phyloP scores from a whole-genome alignment of 2,797 vertebrate genomes.

The Lycodopsis pacificus region DNA sequence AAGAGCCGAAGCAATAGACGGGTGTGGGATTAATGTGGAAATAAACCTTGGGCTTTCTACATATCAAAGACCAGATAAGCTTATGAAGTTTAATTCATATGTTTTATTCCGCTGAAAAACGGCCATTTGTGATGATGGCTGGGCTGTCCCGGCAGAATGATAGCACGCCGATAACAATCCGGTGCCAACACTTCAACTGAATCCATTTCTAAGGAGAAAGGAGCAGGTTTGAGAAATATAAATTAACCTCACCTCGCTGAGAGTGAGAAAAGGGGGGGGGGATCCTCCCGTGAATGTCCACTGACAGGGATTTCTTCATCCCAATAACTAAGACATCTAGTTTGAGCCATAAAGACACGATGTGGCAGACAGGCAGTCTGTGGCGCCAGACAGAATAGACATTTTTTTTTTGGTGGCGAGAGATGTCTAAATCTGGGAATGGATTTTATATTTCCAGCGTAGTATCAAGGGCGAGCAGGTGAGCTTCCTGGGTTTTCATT shows the following conservation, averaged over 20 bases:
- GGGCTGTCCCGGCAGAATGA: slow-evolving; percentile 81
- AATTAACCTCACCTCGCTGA: slow-evolving; percentile 81
- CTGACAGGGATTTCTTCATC: slow-evolving; percentile 83
- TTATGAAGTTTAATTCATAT: slow-evolving; percentile 90
- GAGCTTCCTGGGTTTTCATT: slow-evolving; percentile 82
- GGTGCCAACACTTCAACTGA: slow-evolving; percentile 82
- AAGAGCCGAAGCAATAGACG: slow-evolving; percentile 83
- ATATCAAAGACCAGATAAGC: slow-evolving; percentile 89
- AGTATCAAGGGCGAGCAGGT: slow-evolving; percentile 84
- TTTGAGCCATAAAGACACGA: slow-evolving; percentile 79
- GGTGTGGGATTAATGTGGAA: slow-evolving; percentile 86
- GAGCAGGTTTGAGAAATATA: slow-evolving; percentile 84
- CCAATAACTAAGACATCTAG: slow-evolving; percentile 85
- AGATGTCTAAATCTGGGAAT: slow-evolving; percentile 83
- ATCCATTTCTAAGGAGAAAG: slow-evolving; percentile 84
- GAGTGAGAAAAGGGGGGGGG: slow-evolving; percentile 67
- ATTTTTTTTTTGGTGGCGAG: slow-evolving; percentile 72
- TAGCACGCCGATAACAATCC: slow-evolving; percentile 81
- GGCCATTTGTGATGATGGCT: slow-evolving; percentile 85
- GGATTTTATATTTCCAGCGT: slow-evolving; percentile 83
- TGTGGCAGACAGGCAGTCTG: slow-evolving; percentile 73
- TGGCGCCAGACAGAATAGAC: slow-evolving; percentile 77
- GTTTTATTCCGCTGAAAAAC: slow-evolving; percentile 86
- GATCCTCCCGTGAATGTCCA: slow-evolving; percentile 78
- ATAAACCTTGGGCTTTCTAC: slow-evolving; percentile 87